phyloP scores from a whole-genome alignment of 1,140 invertebrate species.

The Lamellibrachia luymesi region DNA sequence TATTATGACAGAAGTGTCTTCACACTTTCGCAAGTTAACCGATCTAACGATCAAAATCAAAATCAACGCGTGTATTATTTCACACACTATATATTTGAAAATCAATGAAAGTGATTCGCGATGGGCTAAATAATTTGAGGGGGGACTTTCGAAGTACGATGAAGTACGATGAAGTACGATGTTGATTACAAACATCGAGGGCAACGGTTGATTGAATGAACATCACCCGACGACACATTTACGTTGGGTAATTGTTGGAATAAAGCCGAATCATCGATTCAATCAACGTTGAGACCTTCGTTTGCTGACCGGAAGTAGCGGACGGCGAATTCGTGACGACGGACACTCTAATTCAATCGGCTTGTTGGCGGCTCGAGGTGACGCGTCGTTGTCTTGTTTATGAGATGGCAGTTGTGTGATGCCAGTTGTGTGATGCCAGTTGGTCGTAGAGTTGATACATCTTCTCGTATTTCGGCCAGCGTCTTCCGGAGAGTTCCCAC shows the following conservation, averaged over 20 bases:
- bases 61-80: no score
- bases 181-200: background rate
- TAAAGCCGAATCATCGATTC: background rate
- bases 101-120: no score
- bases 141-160: background rate
- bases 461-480: background rate
- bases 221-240: background rate
- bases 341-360: background rate
- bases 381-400: background rate
- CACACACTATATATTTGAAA: no score
- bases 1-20: no score
- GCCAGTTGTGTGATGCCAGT: background rate
- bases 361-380: background rate
- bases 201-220: background rate
- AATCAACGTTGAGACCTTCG: background rate
- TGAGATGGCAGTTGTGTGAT: background rate
- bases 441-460: background rate
- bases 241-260: background rate
- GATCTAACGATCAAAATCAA: no score
- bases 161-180: background rate
- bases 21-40: no score
- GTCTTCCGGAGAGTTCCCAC: background rate
- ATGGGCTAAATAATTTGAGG: no score
- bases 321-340: background rate
- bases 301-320: background rate